Evolutionary conservation across 2,113 vertebrate species (phyloP).

Genomic region (Cairina moschata): DNA sequence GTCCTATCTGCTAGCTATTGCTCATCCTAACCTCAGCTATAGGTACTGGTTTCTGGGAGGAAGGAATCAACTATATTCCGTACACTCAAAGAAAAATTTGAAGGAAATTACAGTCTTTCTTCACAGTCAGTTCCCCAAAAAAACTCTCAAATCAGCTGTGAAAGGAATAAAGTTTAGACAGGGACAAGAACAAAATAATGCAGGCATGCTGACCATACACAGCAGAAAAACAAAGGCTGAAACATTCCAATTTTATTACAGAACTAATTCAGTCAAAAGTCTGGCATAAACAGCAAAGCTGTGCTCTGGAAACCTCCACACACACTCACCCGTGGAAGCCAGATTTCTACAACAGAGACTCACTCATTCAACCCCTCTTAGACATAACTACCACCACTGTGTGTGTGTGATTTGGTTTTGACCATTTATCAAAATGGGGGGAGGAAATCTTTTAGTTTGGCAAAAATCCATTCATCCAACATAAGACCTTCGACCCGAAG

Average conservation of each 20-base stretch:
- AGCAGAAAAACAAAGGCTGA: conserved; percentile 27
- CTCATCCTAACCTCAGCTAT: not conserved
- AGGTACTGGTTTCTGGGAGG: not conserved
- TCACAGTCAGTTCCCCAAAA: not conserved
- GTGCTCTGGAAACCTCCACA: not conserved
- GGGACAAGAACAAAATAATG: not conserved
- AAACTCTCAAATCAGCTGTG: not conserved
- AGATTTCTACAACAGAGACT: not conserved
- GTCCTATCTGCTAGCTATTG: not conserved
- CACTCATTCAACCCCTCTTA: not conserved
- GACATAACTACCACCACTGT: not conserved
- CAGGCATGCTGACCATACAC: not conserved
- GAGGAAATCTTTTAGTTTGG: not conserved
- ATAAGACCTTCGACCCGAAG: not conserved
- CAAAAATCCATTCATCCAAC: not conserved
- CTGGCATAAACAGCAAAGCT: not conserved
- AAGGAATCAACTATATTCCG: not conserved
- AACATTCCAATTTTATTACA: conserved; percentile 26
- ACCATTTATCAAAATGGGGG: not conserved
- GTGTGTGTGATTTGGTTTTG: not conserved
- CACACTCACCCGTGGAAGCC: not conserved
- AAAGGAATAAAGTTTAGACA: conserved; percentile 11
- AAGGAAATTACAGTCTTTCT: not conserved
- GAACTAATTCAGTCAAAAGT: conserved; percentile 14
- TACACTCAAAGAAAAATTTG: not conserved